Conservation (phyloP, 2,797 vertebrate genomes). For the Spheniscus humboldti region DNA sequence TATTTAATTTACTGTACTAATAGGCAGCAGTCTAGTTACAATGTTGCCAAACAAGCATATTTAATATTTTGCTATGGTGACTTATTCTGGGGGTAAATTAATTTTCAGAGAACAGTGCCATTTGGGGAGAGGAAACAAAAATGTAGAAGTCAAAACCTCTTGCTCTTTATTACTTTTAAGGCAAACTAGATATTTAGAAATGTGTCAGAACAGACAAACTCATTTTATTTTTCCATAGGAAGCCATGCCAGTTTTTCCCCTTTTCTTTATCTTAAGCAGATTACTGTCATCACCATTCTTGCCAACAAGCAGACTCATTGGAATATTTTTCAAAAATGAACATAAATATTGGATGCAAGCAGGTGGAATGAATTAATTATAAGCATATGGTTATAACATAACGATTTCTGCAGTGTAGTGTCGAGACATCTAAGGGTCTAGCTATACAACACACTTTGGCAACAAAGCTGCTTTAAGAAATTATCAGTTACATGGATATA, state of each 20-base stretch:
- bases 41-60: constrained; percentile 30
- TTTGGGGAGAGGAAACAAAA: background rate
- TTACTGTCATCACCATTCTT: background rate
- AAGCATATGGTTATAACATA: constrained; percentile 21
- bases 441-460: background rate
- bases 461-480: background rate
- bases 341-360: constrained; percentile 27
- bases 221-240: background rate
- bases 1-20: constrained; percentile 57
- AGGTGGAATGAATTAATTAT: constrained; percentile 47
- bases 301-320: constrained; percentile 16
- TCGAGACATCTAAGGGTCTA: background rate
- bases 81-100: background rate
- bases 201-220: background rate
- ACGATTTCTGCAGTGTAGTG: background rate
- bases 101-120: background rate
- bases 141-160: background rate
- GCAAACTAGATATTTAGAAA: background rate
- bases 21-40: background rate
- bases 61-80: constrained; percentile 21
- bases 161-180: background rate
- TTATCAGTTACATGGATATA: background rate
- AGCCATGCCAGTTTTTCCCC: background rate
- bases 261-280: background rate
- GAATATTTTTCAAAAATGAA: constrained; percentile 37